These are phyloP conservation scores for Apis laboriosa DNA, from an alignment of 1,140 invertebrate genomes.

Conservation along the genomic window DNA sequence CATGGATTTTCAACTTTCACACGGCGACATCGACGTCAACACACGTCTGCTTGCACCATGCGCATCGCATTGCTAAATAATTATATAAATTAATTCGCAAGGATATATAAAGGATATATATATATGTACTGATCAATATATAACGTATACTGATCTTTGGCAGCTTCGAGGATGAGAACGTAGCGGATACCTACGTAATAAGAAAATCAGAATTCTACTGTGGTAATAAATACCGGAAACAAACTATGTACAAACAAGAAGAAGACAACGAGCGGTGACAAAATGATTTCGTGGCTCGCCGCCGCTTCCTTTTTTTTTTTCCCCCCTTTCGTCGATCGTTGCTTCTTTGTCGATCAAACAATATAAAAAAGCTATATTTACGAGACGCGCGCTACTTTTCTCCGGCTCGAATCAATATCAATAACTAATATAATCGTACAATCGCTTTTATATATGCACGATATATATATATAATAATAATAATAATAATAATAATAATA, in stretches of 20 bases:
- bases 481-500: background rate
- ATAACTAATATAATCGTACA: slow-evolving; percentile 1
- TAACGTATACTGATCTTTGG: background rate
- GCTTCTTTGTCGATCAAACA: background rate
- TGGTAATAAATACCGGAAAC: background rate
- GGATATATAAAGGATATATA: background rate
- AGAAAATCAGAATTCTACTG: background rate
- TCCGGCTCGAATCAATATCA: background rate
- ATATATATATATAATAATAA: background rate
- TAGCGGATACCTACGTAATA: background rate
- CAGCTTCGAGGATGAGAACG: slow-evolving; percentile 15
- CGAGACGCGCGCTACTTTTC: background rate
- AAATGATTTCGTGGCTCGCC: background rate
- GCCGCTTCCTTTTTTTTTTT: background rate
- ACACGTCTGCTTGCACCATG: slow-evolving; percentile 33
- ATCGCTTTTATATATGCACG: slow-evolving; percentile 37
- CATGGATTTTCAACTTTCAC: background rate
- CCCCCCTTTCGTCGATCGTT: slow-evolving; percentile 7
- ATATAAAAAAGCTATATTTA: background rate
- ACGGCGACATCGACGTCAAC: slow-evolving; percentile 23
- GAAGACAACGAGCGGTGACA: background rate
- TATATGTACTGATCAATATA: background rate
- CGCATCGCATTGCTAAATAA: slow-evolving; percentile 4
- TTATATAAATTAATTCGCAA: background rate
- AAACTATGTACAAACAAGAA: background rate